Conservation (phyloP, 1,140 invertebrate species). For the Pseudomyrmex dendroicus region DNA sequence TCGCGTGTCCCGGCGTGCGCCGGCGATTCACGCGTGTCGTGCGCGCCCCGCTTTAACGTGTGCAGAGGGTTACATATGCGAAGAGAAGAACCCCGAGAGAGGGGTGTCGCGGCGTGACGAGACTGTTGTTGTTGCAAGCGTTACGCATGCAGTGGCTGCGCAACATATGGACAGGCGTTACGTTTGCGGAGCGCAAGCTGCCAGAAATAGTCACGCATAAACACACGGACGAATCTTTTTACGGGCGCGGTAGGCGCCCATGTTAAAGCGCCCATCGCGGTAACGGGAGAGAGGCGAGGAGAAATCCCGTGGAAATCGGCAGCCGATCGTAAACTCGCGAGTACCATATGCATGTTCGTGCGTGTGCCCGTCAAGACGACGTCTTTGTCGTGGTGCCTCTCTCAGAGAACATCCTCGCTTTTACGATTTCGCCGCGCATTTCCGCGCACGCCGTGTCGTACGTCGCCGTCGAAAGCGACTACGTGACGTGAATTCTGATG, state of each 20-base stretch:
- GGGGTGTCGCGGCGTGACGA: slow-evolving; percentile 24
- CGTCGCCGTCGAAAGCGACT: slow-evolving; percentile 59
- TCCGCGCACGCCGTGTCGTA: slow-evolving; percentile 43
- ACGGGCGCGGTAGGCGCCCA: slow-evolving; percentile 66
- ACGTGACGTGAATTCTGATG: slow-evolving; percentile 61
- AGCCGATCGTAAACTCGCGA: slow-evolving; percentile 65
- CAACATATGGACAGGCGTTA: slow-evolving; percentile 78
- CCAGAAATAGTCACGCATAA: slow-evolving; percentile 78
- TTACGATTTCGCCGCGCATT: slow-evolving; percentile 61
- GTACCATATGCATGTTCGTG: slow-evolving; percentile 62
- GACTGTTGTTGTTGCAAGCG: slow-evolving; percentile 79
- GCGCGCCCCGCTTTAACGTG: slow-evolving; percentile 41
- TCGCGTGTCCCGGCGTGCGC: slow-evolving; percentile 67
- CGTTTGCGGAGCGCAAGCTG: slow-evolving; percentile 66
- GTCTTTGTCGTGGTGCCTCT: slow-evolving; percentile 11
- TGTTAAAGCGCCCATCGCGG: slow-evolving; percentile 33
- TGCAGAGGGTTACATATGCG: slow-evolving; percentile 17
- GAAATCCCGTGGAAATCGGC: slow-evolving; percentile 61
- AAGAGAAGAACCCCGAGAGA: slow-evolving; percentile 1
- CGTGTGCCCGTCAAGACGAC: slow-evolving; percentile 46
- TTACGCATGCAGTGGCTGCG: slow-evolving; percentile 73
- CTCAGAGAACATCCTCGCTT: slow-evolving; percentile 33
- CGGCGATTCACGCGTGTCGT: slow-evolving; percentile 53
- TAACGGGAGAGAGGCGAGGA: background rate
- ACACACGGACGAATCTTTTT: slow-evolving; percentile 71